Evolutionary conservation across 2,888 invertebrate genomes (phyloP), one percentile per base, ranked within the genome.

Genomic region (Dromius quadrimaculatus): DNA sequence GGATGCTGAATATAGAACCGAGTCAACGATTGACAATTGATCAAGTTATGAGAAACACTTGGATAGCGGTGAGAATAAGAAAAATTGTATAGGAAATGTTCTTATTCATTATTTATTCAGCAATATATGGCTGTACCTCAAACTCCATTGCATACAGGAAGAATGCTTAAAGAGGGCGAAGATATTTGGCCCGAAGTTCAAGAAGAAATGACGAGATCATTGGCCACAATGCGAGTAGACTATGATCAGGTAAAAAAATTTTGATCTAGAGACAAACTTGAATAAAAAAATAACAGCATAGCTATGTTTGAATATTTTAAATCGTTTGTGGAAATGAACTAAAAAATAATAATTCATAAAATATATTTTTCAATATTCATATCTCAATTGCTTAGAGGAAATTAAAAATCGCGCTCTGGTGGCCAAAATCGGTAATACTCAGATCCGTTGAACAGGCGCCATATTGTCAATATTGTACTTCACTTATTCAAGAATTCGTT

Each of bases 181-280:
- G 95, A 95, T 75, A 90, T 92, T 68, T 99, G 98, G 98, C 93
- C 93, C 0, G 98, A 98, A 79, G 96, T 98, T 2, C 97, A 98
- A 84, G 98, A 98, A 83, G 98, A 98, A 85, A 98, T 99, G 98
- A 98, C 95, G 1, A 89, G 97, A 74, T 97, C 98, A 0, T 84
- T 99, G 74, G 97, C 98, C 45, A 97, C 97, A 61, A 98, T 99
- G 98, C 87, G 98, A 64, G 98, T 99, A 5, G 98, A 98, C 83
- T 97, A 97, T 81, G 98, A 98, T 83, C 93, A 94, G 85, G 70
- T 70, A 70, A 17, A 41, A 6, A 32, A 32, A n/a, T 32, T 32
- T 32, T 32, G 9, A 32, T 32, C 9, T 32, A 32, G 32, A 5
- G 5, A 6, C 9, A 32, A 6, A 5, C 32, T 32, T 32, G 32